These are phyloP conservation scores for Brachylomia viminalis DNA, from an alignment of 2,888 invertebrate species.

Conservation along the genomic window DNA sequence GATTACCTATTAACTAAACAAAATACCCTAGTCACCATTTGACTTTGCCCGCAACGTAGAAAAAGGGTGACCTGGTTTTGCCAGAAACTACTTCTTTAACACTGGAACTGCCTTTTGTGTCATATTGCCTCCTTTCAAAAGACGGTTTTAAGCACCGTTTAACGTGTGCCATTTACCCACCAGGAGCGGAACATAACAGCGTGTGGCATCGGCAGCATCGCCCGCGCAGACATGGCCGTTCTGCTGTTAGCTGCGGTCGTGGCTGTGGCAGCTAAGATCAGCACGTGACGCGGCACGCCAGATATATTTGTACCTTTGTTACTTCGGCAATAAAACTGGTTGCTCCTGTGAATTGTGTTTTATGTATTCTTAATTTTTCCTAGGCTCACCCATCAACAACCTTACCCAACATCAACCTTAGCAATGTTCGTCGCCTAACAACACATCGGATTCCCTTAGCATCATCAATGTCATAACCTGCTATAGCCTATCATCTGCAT, in stretches of 20 bases:
- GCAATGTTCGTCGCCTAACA: too few species aligned
- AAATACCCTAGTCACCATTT: background rate
- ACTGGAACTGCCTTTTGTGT: background rate
- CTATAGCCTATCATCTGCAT: background rate
- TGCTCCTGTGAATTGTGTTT: slow-evolving; percentile 72
- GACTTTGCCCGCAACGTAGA: background rate
- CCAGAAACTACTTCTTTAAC: background rate
- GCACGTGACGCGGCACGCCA: slow-evolving; percentile 54
- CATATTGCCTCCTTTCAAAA: background rate
- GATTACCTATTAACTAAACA: background rate
- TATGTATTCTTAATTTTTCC: background rate
- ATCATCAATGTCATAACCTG: slow-evolving; percentile 31
- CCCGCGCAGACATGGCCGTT: slow-evolving; percentile 69
- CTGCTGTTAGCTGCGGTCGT: slow-evolving; percentile 68
- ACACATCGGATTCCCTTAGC: slow-evolving; percentile 38
- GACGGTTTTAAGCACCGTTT: background rate
- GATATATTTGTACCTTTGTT: slow-evolving; percentile 86
- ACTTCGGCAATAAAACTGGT: slow-evolving; percentile 86
- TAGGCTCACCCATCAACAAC: slow-evolving; percentile 52
- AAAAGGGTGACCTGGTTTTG: background rate
- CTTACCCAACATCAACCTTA: too few species aligned
- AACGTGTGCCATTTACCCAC: slow-evolving; percentile 39
- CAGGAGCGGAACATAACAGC: slow-evolving; percentile 85
- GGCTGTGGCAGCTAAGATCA: slow-evolving; percentile 57
- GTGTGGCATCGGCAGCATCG: slow-evolving; percentile 81